Conservation (phyloP, 2,797 vertebrate species). For the Rhynchonycteris naso region DNA sequence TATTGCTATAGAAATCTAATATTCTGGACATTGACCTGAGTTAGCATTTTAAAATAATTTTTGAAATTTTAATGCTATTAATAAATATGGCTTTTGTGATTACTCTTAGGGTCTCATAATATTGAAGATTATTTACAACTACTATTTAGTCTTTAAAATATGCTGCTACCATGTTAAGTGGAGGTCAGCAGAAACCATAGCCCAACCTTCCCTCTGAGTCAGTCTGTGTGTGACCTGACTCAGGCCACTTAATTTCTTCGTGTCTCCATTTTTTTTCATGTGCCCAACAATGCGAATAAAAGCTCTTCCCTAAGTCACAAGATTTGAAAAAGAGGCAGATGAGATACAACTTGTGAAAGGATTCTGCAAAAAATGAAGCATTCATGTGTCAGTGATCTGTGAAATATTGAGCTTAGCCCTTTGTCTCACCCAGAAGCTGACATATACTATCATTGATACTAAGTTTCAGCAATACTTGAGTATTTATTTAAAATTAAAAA, state of each 20-base stretch:
- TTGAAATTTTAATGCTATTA: conserved; percentile 18
- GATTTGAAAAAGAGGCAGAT: not conserved
- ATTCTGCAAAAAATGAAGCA: not conserved
- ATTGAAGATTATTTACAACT: not conserved
- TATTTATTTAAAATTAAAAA: conserved; percentile 10
- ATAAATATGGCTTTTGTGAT: not conserved
- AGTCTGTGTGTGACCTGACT: not conserved
- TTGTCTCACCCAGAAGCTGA: not conserved
- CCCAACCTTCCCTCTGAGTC: not conserved
- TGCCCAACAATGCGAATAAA: not conserved
- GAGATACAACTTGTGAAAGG: not conserved
- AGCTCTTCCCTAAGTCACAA: not conserved
- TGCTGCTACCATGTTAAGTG: not conserved
- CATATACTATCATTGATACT: not conserved
- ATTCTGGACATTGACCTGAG: not conserved
- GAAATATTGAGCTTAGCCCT: not conserved
- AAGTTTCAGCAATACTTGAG: not conserved
- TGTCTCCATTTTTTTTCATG: not conserved
- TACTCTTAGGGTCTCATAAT: not conserved
- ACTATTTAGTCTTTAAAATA: not conserved
- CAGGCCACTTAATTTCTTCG: not conserved
- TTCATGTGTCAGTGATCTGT: not conserved
- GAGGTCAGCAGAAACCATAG: not conserved
- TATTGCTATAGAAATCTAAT: not conserved
- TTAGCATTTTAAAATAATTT: not conserved